A percentile compares a stretch with the other conserved stretches of the same genome.
phyloP scores from a whole-genome alignment of 2,888 invertebrate genomes.

The Acanthosepion lycidas region DNA sequence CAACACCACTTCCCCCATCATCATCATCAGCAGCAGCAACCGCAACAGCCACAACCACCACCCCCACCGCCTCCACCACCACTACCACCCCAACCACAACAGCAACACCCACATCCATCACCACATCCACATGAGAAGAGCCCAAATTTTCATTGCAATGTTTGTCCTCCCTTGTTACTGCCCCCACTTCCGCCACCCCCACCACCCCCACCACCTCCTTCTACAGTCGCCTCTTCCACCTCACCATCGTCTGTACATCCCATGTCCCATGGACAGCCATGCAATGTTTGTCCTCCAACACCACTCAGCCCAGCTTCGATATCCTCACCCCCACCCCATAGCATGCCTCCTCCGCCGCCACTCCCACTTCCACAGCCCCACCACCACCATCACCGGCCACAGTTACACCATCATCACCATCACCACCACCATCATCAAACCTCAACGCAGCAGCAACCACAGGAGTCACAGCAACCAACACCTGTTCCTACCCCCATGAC shows the following conservation, averaged over 20 bases:
- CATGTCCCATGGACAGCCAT: neutral
- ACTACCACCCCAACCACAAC: neutral
- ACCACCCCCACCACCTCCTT: neutral
- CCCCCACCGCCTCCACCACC: neutral
- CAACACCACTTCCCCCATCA: neutral
- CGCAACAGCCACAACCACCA: neutral
- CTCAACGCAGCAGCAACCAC: neutral
- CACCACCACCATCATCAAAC: constrained; percentile 10
- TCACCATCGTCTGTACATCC: neutral
- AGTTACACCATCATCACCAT: neutral
- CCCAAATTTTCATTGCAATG: constrained; percentile 36
- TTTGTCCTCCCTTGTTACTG: neutral
- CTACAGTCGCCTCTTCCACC: neutral
- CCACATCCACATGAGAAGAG: neutral
- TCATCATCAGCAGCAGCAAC: neutral
- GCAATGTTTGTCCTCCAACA: constrained; percentile 35
- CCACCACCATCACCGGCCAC: neutral
- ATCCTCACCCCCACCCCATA: neutral
- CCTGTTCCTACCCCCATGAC: neutral
- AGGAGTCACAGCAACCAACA: neutral
- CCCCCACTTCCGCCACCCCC: neutral
- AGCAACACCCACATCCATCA: neutral
- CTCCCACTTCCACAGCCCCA: neutral
- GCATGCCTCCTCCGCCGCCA: constrained; percentile 40
- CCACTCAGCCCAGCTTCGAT: neutral